Evolutionary conservation across 2,888 invertebrate genomes (phyloP).

Genomic region (Megaustenia siamemsis): DNA sequence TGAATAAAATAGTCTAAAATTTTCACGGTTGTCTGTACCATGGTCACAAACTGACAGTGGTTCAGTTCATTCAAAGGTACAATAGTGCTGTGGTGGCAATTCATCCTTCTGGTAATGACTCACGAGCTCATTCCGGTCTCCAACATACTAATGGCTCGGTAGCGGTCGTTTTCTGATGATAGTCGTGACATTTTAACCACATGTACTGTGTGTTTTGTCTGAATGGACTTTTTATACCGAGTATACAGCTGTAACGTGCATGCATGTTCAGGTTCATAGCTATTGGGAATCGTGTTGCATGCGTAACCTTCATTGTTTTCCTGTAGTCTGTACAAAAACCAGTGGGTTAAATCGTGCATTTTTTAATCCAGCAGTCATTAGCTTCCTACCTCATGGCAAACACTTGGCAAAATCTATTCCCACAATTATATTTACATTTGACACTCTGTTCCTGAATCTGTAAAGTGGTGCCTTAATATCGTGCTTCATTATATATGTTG

Average conservation of each 20-base stretch:
- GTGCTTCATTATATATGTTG: neutral
- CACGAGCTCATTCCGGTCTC: conserved; percentile 8
- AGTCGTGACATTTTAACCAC: conserved; percentile 19
- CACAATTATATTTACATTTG: neutral
- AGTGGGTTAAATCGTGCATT: neutral
- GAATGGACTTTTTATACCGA: conserved; percentile 11
- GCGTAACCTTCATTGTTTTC: conserved; percentile 15
- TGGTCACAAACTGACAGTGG: conserved; percentile 28
- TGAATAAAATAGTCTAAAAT: too few relatives aligned
- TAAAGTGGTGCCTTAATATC: neutral
- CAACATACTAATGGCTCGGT: conserved; percentile 22
- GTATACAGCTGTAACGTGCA: neutral
- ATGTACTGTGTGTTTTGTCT: neutral
- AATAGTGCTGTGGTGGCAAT: conserved; percentile 14
- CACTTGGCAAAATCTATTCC: neutral
- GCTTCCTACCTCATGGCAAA: neutral
- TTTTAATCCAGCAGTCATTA: neutral
- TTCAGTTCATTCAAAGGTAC: neutral
- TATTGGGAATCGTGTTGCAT: conserved; percentile 14
- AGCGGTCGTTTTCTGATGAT: neutral
- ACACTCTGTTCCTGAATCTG: neutral
- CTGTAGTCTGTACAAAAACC: neutral
- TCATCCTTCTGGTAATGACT: conserved; percentile 14
- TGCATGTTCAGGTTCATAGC: conserved; percentile 2
- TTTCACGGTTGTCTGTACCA: too few relatives aligned